Evolutionary conservation across 2,888 invertebrate species (phyloP).

Genomic region (Orthosia incerta): DNA sequence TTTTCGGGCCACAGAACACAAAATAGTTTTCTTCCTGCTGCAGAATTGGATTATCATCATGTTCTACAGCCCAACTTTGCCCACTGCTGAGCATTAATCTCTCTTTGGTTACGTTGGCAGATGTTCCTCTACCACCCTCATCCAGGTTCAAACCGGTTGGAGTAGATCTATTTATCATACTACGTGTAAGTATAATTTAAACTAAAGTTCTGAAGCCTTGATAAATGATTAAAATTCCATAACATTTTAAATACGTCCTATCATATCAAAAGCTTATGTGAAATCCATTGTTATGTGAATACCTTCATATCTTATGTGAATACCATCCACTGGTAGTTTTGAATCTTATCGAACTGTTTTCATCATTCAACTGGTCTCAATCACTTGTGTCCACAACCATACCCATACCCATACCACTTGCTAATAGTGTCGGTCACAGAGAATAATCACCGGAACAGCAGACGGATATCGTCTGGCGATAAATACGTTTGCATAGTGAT

Average conservation of each 20-base stretch:
- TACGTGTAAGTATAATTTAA: too few species aligned
- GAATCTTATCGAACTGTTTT: background rate
- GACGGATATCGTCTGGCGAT: conserved; percentile 58
- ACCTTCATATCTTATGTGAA: background rate
- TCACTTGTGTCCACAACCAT: conserved; percentile 23
- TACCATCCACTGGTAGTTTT: background rate
- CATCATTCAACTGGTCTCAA: background rate
- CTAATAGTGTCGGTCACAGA: conserved; percentile 34
- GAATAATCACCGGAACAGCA: conserved; percentile 61
- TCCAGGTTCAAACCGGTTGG: too few species aligned
- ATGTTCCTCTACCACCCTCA: too few species aligned
- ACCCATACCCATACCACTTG: conserved; percentile 39
- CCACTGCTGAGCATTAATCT: too few species aligned
- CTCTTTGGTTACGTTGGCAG: too few species aligned
- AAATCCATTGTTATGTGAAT: background rate
- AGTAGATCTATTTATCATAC: too few species aligned
- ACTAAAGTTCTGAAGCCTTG: background rate
- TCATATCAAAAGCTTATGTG: conserved; percentile 5
- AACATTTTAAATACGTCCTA: background rate
- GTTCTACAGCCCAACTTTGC: too few species aligned
- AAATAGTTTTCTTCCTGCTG: too few species aligned
- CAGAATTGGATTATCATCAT: too few species aligned
- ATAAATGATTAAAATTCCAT: background rate
- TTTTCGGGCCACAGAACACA: too few species aligned
- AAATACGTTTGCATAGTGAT: conserved; percentile 54